Conservation (phyloP, 2,797 vertebrate genomes). For the Takifugu rubripes region DNA sequence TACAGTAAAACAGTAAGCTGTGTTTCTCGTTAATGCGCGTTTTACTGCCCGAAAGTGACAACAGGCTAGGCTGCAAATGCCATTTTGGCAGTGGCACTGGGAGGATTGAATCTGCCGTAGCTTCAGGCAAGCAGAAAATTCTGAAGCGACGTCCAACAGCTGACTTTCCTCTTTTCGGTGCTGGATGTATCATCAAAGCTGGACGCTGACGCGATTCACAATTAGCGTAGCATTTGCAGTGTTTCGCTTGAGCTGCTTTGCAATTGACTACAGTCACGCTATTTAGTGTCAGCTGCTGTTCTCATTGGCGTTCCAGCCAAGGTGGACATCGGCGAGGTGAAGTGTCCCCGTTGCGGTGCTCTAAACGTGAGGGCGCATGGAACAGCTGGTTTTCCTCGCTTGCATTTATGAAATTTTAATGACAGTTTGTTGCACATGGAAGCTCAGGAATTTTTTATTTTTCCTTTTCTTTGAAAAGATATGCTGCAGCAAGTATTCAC, state of each 20-base stretch:
- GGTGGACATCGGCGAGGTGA: slow-evolving; percentile 50
- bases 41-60: slow-evolving; percentile 52
- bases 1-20: slow-evolving; percentile 21
- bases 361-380: neutral
- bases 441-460: neutral
- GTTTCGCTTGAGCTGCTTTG: slow-evolving; percentile 52
- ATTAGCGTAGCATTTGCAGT: slow-evolving; percentile 69
- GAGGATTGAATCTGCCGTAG: slow-evolving; percentile 44
- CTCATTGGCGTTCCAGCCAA: slow-evolving; percentile 47
- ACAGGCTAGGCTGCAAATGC: slow-evolving; percentile 16
- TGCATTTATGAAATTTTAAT: slow-evolving; percentile 6
- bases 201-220: slow-evolving; percentile 63
- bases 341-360: slow-evolving; percentile 16
- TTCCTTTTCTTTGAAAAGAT: too few relatives aligned
- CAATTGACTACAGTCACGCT: slow-evolving; percentile 67
- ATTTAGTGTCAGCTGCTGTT: slow-evolving; percentile 65
- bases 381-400: neutral
- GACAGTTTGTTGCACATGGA: slow-evolving; percentile 10
- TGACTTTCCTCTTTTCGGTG: slow-evolving; percentile 49
- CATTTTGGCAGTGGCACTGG: slow-evolving; percentile 31
- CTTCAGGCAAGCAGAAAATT: slow-evolving; percentile 40
- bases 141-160: slow-evolving; percentile 45
- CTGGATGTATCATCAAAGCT: slow-evolving; percentile 51
- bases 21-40: slow-evolving; percentile 44
- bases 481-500: too few relatives aligned